Percentiles rank a stretch among this genome's conserved stretches.
Evolutionary conservation across 2,888 invertebrate species (phyloP).

Genomic region (Drosophila rubida): DNA sequence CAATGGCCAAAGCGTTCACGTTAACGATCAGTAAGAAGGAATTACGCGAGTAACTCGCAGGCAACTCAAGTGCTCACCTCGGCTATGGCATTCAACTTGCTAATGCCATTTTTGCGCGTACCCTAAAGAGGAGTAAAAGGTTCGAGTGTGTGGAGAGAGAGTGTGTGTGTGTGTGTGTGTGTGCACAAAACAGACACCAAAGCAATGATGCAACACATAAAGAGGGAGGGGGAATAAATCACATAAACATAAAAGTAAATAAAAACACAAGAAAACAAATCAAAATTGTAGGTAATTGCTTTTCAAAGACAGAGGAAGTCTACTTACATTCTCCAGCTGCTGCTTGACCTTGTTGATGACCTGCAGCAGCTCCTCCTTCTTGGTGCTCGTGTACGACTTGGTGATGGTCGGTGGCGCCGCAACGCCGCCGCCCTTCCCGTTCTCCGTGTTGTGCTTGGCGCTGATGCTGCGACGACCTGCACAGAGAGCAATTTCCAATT

Average conservation of each 20-base stretch:
- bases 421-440: conserved; percentile 71
- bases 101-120: conserved; percentile 83
- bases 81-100: conserved; percentile 83
- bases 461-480: conserved; percentile 88
- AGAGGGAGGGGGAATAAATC: conserved; percentile 27
- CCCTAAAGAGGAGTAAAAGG: conserved; percentile 73
- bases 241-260: conserved; percentile 31
- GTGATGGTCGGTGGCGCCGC: conserved; percentile 83
- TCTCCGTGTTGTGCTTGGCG: conserved; percentile 86
- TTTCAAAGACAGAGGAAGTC: neutral
- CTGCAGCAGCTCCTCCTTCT: conserved; percentile 91
- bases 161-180: conserved; percentile 37
- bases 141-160: neutral
- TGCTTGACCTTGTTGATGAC: conserved; percentile 93
- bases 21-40: conserved; percentile 20
- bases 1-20: conserved; percentile 37
- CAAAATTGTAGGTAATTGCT: conserved; percentile 17
- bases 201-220: conserved; percentile 63
- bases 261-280: conserved; percentile 31
- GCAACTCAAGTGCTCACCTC: conserved; percentile 83
- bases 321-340: conserved; percentile 93
- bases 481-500: neutral
- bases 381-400: conserved; percentile 85
- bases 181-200: conserved; percentile 62
- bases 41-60: conserved; percentile 4